These are phyloP conservation scores for Panzeria rudis DNA, from an alignment of 2,888 invertebrate genomes.

Conservation along the genomic window DNA sequence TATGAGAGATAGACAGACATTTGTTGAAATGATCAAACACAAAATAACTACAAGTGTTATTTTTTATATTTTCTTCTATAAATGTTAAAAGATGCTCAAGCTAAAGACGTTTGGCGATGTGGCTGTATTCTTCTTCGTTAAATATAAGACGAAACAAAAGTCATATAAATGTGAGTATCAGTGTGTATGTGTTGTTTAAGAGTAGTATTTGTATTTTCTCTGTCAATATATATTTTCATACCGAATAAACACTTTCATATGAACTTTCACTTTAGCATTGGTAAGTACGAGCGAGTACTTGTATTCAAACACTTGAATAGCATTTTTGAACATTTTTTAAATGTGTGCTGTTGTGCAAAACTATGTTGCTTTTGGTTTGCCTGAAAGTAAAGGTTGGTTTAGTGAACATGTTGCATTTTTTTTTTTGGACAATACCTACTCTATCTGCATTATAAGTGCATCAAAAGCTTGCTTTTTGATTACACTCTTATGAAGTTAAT, in stretches of 20 bases:
- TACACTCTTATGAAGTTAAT: constrained; percentile 4
- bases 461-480: constrained; percentile 48
- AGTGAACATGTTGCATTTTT: constrained; percentile 32
- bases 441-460: constrained; percentile 52
- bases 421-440: constrained; percentile 49
- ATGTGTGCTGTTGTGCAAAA: constrained; percentile 4
- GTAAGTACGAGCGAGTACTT: constrained; percentile 35
- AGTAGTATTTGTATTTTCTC: constrained; percentile 60
- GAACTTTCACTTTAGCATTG: constrained; percentile 70
- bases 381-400: constrained; percentile 37
- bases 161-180: not conserved
- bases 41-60: constrained; percentile 11
- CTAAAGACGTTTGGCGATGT: constrained; percentile 31
- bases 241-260: constrained; percentile 66
- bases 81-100: constrained; percentile 7
- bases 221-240: constrained; percentile 63
- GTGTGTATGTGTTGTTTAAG: not conserved
- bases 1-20: not conserved
- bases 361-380: constrained; percentile 12
- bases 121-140: constrained; percentile 31
- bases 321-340: not conserved
- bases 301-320: constrained; percentile 30
- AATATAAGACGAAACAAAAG: constrained; percentile 8
- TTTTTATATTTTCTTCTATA: constrained; percentile 14
- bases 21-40: constrained; percentile 10